Conservation (phyloP, 2,888 invertebrate species). For the Thecophora atra region DNA sequence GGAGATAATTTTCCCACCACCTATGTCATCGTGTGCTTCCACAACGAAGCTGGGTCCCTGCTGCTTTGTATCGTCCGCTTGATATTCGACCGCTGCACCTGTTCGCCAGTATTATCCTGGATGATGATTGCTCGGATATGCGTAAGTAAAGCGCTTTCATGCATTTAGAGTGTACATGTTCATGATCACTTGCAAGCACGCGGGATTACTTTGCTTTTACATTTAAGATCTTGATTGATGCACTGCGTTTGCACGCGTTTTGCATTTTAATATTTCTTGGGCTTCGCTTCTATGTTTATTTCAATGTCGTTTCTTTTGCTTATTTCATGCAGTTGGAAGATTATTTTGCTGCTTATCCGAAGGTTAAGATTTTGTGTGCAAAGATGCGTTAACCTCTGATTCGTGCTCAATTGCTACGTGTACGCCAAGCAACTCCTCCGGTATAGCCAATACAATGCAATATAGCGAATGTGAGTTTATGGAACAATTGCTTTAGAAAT, state of each 20-base stretch:
- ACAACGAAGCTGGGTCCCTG: constrained; percentile 99
- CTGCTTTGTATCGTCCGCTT: constrained; percentile 95
- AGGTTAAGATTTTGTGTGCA: constrained; percentile 92
- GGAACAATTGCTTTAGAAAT: neutral
- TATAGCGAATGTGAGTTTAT: constrained; percentile 85
- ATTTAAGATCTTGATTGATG: constrained; percentile 41
- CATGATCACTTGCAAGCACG: neutral
- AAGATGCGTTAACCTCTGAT: constrained; percentile 94
- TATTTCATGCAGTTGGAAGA: constrained; percentile 87
- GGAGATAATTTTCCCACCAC: constrained; percentile 80
- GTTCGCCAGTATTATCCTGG: constrained; percentile 92
- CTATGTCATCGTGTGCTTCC: constrained; percentile 94
- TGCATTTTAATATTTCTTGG: constrained; percentile 40
- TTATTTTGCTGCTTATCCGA: constrained; percentile 89
- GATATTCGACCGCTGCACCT: constrained; percentile 90
- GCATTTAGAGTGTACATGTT: neutral
- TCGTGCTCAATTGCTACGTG: constrained; percentile 90
- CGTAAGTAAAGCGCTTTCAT: constrained; percentile 71
- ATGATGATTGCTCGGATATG: constrained; percentile 97
- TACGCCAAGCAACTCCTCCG: constrained; percentile 82
- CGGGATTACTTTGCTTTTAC: neutral
- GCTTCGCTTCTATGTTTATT: constrained; percentile 16
- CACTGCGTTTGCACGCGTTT: constrained; percentile 37
- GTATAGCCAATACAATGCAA: constrained; percentile 96
- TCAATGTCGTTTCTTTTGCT: constrained; percentile 34